phyloP scores from a whole-genome alignment of 2,797 vertebrate genomes.

The Furcifer pardalis region DNA sequence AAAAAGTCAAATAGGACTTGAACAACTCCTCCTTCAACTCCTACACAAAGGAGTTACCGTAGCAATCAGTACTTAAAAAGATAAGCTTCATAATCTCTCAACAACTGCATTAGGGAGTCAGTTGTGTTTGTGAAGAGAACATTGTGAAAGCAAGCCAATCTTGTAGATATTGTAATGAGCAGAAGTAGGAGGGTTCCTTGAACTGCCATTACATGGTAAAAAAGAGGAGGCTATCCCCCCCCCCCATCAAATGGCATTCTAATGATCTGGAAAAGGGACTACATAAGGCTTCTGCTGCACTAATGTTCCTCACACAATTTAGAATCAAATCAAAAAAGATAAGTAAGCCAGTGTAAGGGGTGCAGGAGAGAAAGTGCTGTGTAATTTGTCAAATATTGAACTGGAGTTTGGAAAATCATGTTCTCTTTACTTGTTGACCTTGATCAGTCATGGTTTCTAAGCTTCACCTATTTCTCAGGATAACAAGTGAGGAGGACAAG shows the following conservation, averaged over 20 bases:
- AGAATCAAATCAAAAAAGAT: background rate
- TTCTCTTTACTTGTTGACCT: background rate
- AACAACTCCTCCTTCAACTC: background rate
- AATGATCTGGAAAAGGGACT: background rate
- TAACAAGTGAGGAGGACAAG: background rate
- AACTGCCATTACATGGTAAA: background rate
- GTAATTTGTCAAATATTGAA: too few species aligned
- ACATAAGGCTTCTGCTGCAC: background rate
- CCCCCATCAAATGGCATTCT: background rate
- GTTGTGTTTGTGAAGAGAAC: background rate
- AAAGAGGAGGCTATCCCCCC: background rate
- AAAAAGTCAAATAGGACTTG: background rate
- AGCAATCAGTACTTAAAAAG: background rate
- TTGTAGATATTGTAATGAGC: constrained; percentile 7
- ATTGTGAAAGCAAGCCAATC: background rate
- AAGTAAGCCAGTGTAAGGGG: background rate
- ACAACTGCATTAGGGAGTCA: background rate
- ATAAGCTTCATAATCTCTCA: background rate
- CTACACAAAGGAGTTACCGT: background rate
- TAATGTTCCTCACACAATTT: background rate
- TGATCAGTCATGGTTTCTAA: background rate
- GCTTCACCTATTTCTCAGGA: background rate
- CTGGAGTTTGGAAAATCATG: too few species aligned
- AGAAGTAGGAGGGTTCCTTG: background rate
- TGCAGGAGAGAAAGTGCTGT: background rate